These are phyloP conservation scores for Chrysotoxum bicinctum DNA, from an alignment of 2,888 invertebrate genomes.

Conservation along the genomic window DNA sequence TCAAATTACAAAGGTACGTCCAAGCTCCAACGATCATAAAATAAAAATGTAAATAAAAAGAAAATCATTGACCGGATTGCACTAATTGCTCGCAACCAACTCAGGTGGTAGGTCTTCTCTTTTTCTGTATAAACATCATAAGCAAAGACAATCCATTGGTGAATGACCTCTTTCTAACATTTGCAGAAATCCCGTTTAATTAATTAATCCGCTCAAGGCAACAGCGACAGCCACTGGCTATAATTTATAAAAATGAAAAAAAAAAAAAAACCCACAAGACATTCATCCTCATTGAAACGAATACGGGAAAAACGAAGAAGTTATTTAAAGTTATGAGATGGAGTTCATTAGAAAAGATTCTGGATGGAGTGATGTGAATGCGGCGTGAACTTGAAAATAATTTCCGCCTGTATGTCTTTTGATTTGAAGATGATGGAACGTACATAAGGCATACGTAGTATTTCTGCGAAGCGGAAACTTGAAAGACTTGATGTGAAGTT, in stretches of 20 bases:
- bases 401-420: background rate
- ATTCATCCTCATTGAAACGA: background rate
- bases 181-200: constrained; percentile 4
- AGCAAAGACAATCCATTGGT: background rate
- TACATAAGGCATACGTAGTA: background rate
- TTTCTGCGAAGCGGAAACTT: background rate
- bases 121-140: background rate
- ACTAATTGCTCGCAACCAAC: background rate
- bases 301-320: background rate
- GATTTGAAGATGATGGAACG: background rate
- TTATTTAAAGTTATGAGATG: background rate
- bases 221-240: background rate
- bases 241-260: background rate
- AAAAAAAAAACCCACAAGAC: background rate
- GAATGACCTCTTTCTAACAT: background rate
- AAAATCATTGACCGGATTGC: background rate
- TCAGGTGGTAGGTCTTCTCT: background rate
- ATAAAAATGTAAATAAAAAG: background rate
- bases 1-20: background rate
- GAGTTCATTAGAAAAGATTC: background rate
- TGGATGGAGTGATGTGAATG: background rate
- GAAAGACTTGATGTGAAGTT: background rate
- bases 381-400: background rate
- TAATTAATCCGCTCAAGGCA: constrained; percentile 1
- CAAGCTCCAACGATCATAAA: background rate